phyloP scores from a whole-genome alignment of 2,113 vertebrate genomes.

The Microtus pennsylvanicus region DNA sequence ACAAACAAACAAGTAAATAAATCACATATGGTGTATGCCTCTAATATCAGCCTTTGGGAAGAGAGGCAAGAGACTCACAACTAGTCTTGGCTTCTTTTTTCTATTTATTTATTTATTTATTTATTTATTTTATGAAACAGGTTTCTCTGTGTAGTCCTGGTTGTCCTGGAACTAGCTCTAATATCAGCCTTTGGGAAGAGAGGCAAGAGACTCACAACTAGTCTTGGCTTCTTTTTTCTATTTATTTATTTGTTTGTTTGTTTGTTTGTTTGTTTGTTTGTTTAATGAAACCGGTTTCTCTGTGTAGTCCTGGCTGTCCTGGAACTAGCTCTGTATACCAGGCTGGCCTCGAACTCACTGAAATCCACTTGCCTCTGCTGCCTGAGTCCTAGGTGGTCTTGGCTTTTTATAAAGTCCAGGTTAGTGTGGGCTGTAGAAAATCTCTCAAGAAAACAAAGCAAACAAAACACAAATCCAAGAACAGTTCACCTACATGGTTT shows the following conservation, averaged over 20 bases:
- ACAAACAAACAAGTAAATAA: neutral
- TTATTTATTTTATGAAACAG: no score
- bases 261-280: rapidly evolving
- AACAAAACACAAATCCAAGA: constrained; percentile 15
- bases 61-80: neutral
- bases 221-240: no score
- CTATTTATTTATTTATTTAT: no score
- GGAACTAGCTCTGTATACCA: no score
- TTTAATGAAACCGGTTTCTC: no score
- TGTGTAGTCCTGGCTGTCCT: no score
- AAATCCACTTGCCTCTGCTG: no score
- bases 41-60: neutral
- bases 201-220: no score
- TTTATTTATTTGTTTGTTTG: rapidly evolving
- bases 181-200: no score
- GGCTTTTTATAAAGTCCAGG: neutral
- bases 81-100: neutral
- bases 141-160: no score
- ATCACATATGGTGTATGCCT: neutral
- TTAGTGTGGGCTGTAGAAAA: neutral
- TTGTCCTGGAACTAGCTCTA: no score
- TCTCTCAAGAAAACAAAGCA: neutral
- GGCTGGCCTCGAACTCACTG: no score
- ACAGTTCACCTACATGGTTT: neutral
- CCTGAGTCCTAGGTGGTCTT: neutral